A percentile compares a stretch with the other conserved stretches of the same genome.
Conservation (phyloP, 1,140 invertebrate genomes). For the Lepidurus packardi region DNA sequence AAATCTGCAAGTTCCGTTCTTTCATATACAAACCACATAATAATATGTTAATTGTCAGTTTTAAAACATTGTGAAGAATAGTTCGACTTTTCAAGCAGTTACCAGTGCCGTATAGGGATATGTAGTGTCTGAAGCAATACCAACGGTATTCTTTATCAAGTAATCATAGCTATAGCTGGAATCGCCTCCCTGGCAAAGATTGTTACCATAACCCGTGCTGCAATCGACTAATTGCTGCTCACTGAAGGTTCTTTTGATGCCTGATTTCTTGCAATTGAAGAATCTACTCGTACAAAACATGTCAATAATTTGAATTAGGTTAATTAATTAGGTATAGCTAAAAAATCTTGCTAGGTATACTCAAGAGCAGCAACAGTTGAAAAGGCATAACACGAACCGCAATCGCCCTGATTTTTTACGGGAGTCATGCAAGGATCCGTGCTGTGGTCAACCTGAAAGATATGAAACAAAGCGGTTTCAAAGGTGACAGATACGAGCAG, state of each 20-base stretch:
- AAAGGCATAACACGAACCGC: slow-evolving; percentile 47
- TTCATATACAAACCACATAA: too few species aligned
- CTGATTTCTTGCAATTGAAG: slow-evolving; percentile 15
- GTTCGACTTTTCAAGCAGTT: neutral
- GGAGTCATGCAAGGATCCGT: slow-evolving; percentile 25
- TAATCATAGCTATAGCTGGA: neutral
- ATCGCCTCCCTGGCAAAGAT: neutral
- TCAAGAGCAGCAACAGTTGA: slow-evolving; percentile 39
- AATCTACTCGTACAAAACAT: neutral
- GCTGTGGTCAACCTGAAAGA: slow-evolving; percentile 28
- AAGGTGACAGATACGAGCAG: neutral
- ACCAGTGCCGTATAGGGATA: slow-evolving; percentile 20
- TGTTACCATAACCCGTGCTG: slow-evolving; percentile 55
- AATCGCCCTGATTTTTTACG: slow-evolving; percentile 39
- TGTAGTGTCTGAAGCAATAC: neutral
- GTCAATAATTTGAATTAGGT: neutral
- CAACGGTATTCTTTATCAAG: neutral
- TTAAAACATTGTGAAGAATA: neutral
- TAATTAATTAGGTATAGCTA: neutral
- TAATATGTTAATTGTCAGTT: neutral
- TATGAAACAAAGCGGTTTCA: neutral
- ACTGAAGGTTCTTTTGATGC: slow-evolving; percentile 10
- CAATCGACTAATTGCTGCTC: slow-evolving; percentile 21
- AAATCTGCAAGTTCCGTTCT: neutral
- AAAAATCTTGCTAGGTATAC: slow-evolving; percentile 8